These are phyloP conservation scores for Tribolium castaneum DNA, from an alignment of 1,140 invertebrate species.

Conservation along the genomic window DNA sequence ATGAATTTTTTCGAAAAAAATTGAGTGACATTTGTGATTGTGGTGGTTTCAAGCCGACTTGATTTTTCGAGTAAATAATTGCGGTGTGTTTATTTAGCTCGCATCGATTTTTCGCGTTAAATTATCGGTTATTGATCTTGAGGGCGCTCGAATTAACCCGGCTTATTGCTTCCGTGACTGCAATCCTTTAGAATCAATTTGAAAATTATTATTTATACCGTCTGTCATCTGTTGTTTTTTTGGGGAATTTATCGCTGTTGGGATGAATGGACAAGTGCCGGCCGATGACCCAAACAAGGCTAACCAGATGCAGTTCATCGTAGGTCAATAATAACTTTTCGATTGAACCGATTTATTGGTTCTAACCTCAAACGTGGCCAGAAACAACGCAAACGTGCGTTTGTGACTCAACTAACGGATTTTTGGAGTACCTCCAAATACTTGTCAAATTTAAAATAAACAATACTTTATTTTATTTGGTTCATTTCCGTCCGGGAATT, in stretches of 20 bases:
- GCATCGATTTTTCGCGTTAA: neutral
- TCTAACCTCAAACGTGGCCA: slow-evolving; percentile 28
- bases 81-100: neutral
- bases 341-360: neutral
- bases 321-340: slow-evolving; percentile 43
- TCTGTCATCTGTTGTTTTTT: neutral
- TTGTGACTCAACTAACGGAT: slow-evolving; percentile 18
- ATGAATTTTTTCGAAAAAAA: neutral
- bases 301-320: slow-evolving; percentile 52
- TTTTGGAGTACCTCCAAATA: slow-evolving; percentile 39
- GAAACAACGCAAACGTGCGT: slow-evolving; percentile 6
- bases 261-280: slow-evolving; percentile 21
- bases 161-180: neutral
- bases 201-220: neutral
- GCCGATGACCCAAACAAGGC: slow-evolving; percentile 54
- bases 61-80: neutral
- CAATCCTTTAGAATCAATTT: neutral
- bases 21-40: neutral
- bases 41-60: neutral
- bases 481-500: slow-evolving; percentile 33
- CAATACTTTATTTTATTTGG: slow-evolving; percentile 40
- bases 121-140: neutral
- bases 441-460: slow-evolving; percentile 45
- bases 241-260: neutral
- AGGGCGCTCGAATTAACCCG: neutral